Evolutionary conservation across 2,113 vertebrate species (phyloP).

Genomic region (Alethe castanea): DNA sequence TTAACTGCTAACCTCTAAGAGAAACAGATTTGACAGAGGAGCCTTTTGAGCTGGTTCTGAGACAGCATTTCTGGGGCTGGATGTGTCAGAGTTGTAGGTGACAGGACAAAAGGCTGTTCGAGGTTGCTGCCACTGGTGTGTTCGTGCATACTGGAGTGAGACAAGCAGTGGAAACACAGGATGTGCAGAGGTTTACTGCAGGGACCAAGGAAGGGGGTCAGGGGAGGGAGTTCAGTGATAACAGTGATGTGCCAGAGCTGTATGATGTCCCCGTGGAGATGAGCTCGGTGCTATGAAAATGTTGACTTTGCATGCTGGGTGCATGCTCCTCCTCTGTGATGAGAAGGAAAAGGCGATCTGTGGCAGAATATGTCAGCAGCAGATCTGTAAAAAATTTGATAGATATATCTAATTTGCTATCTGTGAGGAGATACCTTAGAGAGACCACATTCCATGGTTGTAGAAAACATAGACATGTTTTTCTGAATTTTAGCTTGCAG

Average conservation of each 20-base stretch:
- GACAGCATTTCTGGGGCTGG: background rate
- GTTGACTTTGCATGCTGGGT: background rate
- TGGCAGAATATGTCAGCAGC: background rate
- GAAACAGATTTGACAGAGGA: background rate
- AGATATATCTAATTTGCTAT: background rate
- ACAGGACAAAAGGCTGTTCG: background rate
- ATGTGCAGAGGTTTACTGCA: background rate
- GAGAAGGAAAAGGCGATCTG: background rate
- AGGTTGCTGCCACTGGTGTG: background rate
- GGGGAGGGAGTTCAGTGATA: background rate
- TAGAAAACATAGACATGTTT: background rate
- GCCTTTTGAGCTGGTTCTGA: background rate
- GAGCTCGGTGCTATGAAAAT: background rate
- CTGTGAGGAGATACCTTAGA: background rate
- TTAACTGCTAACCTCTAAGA: background rate
- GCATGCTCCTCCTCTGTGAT: background rate
- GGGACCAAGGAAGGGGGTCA: background rate
- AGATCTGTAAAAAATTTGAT: background rate
- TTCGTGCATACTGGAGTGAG: background rate
- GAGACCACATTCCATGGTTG: background rate
- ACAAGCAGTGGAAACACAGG: accelerated
- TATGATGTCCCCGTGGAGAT: background rate
- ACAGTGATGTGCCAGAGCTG: background rate
- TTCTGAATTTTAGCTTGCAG: background rate
- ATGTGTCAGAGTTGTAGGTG: background rate